Percentiles rank a stretch among this genome's conserved stretches.
phyloP scores from a whole-genome alignment of 2,888 invertebrate genomes.

The Gari tellinella region DNA sequence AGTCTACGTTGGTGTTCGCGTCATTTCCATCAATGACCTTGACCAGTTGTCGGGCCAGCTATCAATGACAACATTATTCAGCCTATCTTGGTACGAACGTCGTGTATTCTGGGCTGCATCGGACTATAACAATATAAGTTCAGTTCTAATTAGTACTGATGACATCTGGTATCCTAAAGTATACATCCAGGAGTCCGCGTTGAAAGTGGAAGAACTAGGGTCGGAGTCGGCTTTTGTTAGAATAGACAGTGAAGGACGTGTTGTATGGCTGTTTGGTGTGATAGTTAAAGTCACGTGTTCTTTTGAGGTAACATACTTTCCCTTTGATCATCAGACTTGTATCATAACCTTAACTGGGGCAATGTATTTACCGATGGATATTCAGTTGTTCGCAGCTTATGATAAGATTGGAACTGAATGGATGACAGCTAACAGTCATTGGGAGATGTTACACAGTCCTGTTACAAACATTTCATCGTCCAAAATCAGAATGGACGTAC shows the following conservation, averaged over 20 bases:
- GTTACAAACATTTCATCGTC: too few species aligned
- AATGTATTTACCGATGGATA: not conserved
- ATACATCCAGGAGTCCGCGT: conserved; percentile 7
- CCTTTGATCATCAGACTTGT: conserved; percentile 15
- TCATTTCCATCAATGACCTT: conserved; percentile 16
- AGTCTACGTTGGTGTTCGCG: not conserved
- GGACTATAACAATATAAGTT: not conserved
- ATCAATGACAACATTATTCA: conserved; percentile 2
- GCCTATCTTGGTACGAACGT: conserved; percentile 11
- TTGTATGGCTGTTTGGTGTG: conserved; percentile 8
- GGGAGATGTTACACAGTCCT: conserved; percentile 2
- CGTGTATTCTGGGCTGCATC: conserved; percentile 12
- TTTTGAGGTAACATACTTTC: conserved; percentile 17
- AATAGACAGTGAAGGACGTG: not conserved
- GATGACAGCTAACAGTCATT: conserved; percentile 13
- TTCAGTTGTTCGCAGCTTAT: not conserved
- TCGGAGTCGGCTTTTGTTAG: not conserved
- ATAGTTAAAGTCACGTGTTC: conserved; percentile 9
- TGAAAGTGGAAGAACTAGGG: not conserved
- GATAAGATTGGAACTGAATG: not conserved
- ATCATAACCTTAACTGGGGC: not conserved
- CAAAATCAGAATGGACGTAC: not conserved
- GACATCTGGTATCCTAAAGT: conserved; percentile 21
- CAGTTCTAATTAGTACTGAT: not conserved
- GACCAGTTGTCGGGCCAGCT: conserved; percentile 29